phyloP scores from a whole-genome alignment of 1,140 invertebrate species.

The Drosophila equinoxialis region DNA sequence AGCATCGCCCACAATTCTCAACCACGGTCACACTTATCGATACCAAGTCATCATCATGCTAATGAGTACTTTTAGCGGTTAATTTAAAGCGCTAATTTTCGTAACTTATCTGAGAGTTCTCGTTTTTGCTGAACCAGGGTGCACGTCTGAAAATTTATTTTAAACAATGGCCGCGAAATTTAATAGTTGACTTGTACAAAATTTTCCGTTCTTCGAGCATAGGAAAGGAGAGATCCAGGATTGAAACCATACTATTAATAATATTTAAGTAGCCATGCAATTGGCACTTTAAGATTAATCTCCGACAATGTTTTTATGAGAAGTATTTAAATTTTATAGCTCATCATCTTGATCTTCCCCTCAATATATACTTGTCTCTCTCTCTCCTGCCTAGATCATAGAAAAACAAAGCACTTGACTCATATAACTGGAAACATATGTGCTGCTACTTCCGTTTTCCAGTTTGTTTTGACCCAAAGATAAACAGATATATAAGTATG shows the following conservation, averaged over 20 bases:
- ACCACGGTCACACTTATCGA: too few species aligned
- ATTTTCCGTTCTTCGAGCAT: too few species aligned
- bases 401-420: conserved; percentile 79
- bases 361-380: not conserved
- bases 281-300: conserved; percentile 59
- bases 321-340: conserved; percentile 49
- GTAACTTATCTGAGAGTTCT: too few species aligned
- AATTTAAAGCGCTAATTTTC: too few species aligned
- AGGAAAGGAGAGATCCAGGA: not conserved
- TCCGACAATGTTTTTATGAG: conserved; percentile 46
- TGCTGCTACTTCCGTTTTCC: conserved; percentile 57
- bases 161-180: too few species aligned
- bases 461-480: conserved; percentile 65
- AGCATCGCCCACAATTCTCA: not conserved
- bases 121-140: too few species aligned
- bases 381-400: conserved; percentile 15
- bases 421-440: conserved; percentile 46
- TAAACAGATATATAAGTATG: conserved; percentile 40
- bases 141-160: too few species aligned
- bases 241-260: not conserved
- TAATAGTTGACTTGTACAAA: too few species aligned
- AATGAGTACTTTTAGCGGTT: too few species aligned
- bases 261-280: conserved; percentile 44
- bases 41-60: too few species aligned
- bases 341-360: conserved; percentile 11